Percentiles rank a stretch among this genome's conserved stretches.
These are phyloP conservation scores for Tetheella fluctuosa DNA, from an alignment of 2,888 invertebrate genomes.

Conservation along the genomic window DNA sequence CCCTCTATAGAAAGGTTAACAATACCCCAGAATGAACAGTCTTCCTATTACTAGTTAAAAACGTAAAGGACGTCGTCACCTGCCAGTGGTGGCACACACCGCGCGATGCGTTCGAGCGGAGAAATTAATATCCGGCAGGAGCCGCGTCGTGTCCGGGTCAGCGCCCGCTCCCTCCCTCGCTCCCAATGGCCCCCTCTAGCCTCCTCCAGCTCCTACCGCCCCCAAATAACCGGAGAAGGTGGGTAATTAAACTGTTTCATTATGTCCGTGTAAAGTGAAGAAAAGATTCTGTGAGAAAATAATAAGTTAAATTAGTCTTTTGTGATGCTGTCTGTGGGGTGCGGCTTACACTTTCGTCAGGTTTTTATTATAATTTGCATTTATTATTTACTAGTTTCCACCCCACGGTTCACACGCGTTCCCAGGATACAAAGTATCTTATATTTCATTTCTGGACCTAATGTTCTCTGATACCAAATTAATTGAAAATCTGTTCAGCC, in stretches of 20 bases:
- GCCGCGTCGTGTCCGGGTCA: constrained; percentile 68
- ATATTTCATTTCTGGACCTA: too few relatives aligned
- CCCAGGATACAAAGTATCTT: not conserved
- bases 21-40: not conserved
- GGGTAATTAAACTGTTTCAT: constrained; percentile 62
- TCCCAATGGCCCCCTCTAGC: constrained; percentile 8
- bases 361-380: not conserved
- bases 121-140: constrained; percentile 68
- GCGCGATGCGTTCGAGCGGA: constrained; percentile 60
- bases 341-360: not conserved
- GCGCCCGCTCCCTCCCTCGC: constrained; percentile 36
- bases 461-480: too few relatives aligned
- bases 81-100: constrained; percentile 39
- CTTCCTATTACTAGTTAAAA: constrained; percentile 16
- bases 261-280: constrained; percentile 45
- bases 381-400: not conserved
- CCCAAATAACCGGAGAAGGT: constrained; percentile 39
- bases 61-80: constrained; percentile 33
- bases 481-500: too few relatives aligned
- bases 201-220: not conserved
- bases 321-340: not conserved
- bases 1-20: not conserved
- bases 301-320: constrained; percentile 16
- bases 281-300: constrained; percentile 32
- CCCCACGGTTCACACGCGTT: too few relatives aligned